phyloP scores from a whole-genome alignment of 1,140 invertebrate genomes.

The Drosophila guanche region DNA sequence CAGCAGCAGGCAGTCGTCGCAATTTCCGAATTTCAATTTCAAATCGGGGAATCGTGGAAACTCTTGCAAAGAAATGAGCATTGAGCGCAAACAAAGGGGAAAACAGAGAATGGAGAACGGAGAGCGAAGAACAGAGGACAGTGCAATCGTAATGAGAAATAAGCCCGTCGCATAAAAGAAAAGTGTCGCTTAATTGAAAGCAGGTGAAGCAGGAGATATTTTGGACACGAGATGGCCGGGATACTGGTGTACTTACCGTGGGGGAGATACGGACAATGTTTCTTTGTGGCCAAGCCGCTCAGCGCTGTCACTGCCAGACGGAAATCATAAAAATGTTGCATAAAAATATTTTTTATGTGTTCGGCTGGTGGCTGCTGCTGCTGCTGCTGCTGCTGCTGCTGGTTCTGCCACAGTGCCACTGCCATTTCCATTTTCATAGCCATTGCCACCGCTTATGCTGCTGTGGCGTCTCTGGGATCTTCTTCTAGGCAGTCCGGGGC shows the following conservation, averaged over 20 bases:
- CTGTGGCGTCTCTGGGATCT: constrained; percentile 35
- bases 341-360: constrained; percentile 79
- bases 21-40: constrained; percentile 34
- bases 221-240: constrained; percentile 17
- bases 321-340: constrained; percentile 81
- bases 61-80: constrained; percentile 44
- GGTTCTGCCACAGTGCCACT: not conserved
- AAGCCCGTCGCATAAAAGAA: constrained; percentile 65
- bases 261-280: constrained; percentile 9
- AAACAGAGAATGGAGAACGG: constrained; percentile 6
- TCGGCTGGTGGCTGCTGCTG: constrained; percentile 26
- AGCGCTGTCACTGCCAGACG: constrained; percentile 62
- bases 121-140: constrained; percentile 24
- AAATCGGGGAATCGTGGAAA: constrained; percentile 18
- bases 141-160: constrained; percentile 75
- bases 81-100: constrained; percentile 3
- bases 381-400: constrained; percentile 13
- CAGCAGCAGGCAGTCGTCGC: constrained; percentile 11
- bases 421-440: too few relatives aligned
- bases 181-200: constrained; percentile 81
- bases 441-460: constrained; percentile 7
- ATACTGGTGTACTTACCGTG: not conserved
- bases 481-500: constrained; percentile 43
- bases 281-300: constrained; percentile 39
- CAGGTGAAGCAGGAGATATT: constrained; percentile 66